Base-by-base conservation (phyloP, 1,140 invertebrate genomes). In the Drosophila setifemur region DNA sequence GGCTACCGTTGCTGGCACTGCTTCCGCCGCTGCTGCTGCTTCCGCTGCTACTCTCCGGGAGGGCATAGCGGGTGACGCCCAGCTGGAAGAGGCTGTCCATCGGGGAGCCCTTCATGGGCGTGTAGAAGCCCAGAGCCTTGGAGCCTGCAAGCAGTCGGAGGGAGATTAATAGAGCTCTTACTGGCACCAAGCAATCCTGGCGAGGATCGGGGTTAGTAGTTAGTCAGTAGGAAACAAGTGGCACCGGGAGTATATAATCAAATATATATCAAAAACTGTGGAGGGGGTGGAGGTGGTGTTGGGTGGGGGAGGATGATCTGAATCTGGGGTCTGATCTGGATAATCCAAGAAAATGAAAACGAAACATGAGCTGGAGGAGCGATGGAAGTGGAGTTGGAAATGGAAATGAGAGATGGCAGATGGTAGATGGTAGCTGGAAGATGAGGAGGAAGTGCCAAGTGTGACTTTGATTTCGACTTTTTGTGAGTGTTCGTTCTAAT, bases 31-130 rank as follows among this genome's bases (percentile, higher is more conserved):
- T 74, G 79, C 64, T 55, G 23, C 28, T 49, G 25, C 60, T 54
- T 23, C 39, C 48, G 86, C 68, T 70, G 52, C 42, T 58, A 54
- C 61, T 77, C 11, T 77, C 73, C 7, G 73, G 55, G 18, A 67
- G 48, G 11, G 64, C 48, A 23, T 73, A 70, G 3, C 93, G 91
- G n/a, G 93, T 94, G 6, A 94, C 91, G 28, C 94, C 94, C 54
- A 94, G 79, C 74, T 94, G 93, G 81, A 94, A 94, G n/a, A 92
- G 91, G 11, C 91, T 92, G 44, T 91, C 90, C 60, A 93, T 87
- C 58, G 92, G 91, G 7, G 82, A 76, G 37, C 72, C 81, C 90
- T 94, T 94, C 71, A 93, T 92, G 21, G 93, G 93, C 25, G 93
- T 94, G 63, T 93, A 94, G 78, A 91, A 93, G 18, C 93, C 92